Evolutionary conservation across 2,113 vertebrate genomes (phyloP).

Genomic region (Damaliscus lunatus): DNA sequence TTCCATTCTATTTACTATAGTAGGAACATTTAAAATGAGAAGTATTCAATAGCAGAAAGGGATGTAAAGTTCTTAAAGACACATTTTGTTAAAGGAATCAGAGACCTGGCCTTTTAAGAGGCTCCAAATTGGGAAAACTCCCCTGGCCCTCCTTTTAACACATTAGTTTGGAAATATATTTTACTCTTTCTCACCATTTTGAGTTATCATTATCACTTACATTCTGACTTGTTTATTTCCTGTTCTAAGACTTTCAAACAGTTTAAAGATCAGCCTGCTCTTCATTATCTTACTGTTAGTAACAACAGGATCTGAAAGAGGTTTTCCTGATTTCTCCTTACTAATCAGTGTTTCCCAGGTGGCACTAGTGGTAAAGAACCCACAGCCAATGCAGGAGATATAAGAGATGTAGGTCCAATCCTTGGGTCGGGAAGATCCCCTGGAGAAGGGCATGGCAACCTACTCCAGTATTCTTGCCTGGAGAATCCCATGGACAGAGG

Average conservation of each 20-base stretch:
- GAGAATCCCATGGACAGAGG: neutral
- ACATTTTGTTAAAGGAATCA: constrained; percentile 58
- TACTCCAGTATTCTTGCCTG: neutral
- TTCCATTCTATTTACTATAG: constrained; percentile 65
- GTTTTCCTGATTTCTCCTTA: neutral
- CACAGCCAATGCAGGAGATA: neutral
- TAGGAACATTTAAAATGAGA: constrained; percentile 52
- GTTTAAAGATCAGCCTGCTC: neutral
- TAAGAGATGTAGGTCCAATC: neutral
- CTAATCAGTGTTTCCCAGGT: neutral
- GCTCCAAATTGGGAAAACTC: neutral
- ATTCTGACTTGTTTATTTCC: constrained; percentile 63
- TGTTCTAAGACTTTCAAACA: neutral
- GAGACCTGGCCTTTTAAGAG: constrained; percentile 8
- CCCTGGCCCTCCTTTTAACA: neutral
- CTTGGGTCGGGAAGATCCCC: neutral
- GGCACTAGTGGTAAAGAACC: neutral
- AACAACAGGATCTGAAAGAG: neutral
- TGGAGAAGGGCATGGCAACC: neutral
- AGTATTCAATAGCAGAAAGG: neutral
- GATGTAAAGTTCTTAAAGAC: constrained; percentile 51
- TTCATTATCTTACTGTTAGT: neutral
- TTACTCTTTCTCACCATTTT: constrained; percentile 50
- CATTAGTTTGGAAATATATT: constrained; percentile 56
- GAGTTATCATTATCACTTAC: constrained; percentile 66